A percentile compares a stretch with the other conserved stretches of the same genome.
phyloP scores from a whole-genome alignment of 1,140 invertebrate species.

The Propsilocerus akamusi region DNA sequence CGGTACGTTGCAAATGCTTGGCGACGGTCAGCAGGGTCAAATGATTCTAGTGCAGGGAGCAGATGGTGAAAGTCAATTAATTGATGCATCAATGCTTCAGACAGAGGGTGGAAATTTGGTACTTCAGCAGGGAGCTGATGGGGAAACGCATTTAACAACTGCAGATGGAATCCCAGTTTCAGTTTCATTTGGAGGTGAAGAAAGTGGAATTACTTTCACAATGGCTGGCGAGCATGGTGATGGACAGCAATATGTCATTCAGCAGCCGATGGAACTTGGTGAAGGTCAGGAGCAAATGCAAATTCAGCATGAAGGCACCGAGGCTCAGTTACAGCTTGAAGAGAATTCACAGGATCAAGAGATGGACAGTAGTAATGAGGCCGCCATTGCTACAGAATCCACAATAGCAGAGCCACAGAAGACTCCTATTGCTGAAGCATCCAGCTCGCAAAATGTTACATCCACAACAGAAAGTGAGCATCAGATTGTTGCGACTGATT shows the following conservation, averaged over 20 bases:
- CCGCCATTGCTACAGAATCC: no score
- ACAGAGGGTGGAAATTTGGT: slow-evolving; percentile 20
- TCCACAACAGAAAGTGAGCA: no score
- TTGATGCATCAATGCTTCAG: slow-evolving; percentile 21
- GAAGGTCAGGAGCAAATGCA: slow-evolving; percentile 1
- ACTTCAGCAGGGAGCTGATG: slow-evolving; percentile 22
- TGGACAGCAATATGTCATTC: background rate
- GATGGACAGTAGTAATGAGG: no score
- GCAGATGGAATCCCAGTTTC: background rate
- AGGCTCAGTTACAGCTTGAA: background rate
- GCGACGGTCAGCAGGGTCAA: slow-evolving; percentile 21
- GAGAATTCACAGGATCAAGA: background rate
- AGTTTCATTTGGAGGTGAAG: background rate
- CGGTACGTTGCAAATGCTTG: slow-evolving; percentile 22
- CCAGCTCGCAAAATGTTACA: no score
- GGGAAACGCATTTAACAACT: slow-evolving; percentile 6
- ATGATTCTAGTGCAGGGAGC: slow-evolving; percentile 24
- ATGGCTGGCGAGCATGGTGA: background rate
- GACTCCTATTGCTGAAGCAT: no score
- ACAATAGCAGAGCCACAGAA: no score
- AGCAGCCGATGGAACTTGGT: background rate
- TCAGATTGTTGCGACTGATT: no score
- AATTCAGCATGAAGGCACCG: background rate
- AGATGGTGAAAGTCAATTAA: slow-evolving; percentile 22
- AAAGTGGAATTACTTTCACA: background rate